These are phyloP conservation scores for Actinia tenebrosa DNA, from an alignment of 64 coral and sea anemone species.

Conservation along the genomic window DNA sequence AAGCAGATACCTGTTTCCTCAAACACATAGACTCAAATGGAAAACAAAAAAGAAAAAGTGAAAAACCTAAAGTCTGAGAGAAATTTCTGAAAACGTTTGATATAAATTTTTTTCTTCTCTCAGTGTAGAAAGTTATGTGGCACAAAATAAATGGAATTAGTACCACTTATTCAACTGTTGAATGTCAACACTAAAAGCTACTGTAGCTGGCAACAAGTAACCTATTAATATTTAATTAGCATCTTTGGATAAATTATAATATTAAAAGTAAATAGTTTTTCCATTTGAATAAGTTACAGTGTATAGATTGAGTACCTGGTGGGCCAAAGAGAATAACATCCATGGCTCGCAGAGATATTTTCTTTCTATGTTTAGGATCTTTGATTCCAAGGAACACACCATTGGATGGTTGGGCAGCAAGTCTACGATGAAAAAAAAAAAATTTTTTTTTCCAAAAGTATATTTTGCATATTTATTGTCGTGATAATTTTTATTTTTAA, in stretches of 20 bases:
- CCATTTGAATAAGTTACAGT: neutral
- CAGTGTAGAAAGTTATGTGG: neutral
- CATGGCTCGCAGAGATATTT: constrained; percentile 94
- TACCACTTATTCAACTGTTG: neutral
- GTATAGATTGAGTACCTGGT: constrained; percentile 19
- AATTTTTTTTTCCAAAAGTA: neutral
- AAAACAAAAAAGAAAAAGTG: neutral
- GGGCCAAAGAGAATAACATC: constrained; percentile 96
- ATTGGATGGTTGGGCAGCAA: constrained; percentile 71
- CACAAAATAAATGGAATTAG: too few species aligned
- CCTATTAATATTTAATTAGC: constrained; percentile 15
- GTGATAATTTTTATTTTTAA: too few species aligned
- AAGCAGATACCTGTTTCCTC: neutral
- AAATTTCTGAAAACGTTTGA: neutral
- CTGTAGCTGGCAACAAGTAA: neutral
- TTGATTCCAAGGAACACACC: constrained; percentile 82
- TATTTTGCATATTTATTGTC: neutral
- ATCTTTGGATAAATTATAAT: neutral
- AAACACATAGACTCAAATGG: neutral
- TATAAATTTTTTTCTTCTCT: neutral
- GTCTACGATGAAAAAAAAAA: constrained; percentile 23
- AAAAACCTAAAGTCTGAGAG: neutral
- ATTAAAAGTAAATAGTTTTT: neutral
- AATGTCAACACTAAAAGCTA: neutral
- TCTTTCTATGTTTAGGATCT: constrained; percentile 88